Conservation (phyloP, 2,113 vertebrate genomes). For the Crotalus tigris region DNA sequence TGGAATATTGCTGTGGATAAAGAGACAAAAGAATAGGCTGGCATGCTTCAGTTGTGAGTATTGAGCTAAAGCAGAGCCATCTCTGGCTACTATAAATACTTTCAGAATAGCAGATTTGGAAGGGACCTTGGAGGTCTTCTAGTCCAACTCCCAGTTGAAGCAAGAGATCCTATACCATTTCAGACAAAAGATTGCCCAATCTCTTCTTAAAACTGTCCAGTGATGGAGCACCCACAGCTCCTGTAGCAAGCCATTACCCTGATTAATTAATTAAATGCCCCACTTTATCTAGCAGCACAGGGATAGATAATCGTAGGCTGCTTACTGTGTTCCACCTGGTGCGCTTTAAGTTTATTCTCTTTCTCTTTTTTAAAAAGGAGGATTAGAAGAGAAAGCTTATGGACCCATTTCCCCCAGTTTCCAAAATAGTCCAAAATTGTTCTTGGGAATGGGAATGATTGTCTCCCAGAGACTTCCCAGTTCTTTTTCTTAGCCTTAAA, state of each 20-base stretch:
- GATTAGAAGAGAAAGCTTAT: not conserved
- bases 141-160: not conserved
- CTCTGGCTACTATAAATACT: not conserved
- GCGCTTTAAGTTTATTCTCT: no score
- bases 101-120: not conserved
- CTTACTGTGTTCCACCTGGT: no score
- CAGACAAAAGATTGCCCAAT: not conserved
- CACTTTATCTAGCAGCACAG: no score
- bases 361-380: no score
- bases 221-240: no score
- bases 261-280: no score
- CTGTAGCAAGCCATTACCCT: no score
- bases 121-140: not conserved
- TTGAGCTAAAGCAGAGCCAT: not conserved
- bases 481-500: no score
- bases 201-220: no score
- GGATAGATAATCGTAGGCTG: no score
- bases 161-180: not conserved
- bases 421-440: not conserved
- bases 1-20: not conserved
- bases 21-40: not conserved
- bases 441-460: no score
- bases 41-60: not conserved
- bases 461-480: no score
- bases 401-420: not conserved